Conservation (phyloP, 2,888 invertebrate species). For the Matsumyia berberina region DNA sequence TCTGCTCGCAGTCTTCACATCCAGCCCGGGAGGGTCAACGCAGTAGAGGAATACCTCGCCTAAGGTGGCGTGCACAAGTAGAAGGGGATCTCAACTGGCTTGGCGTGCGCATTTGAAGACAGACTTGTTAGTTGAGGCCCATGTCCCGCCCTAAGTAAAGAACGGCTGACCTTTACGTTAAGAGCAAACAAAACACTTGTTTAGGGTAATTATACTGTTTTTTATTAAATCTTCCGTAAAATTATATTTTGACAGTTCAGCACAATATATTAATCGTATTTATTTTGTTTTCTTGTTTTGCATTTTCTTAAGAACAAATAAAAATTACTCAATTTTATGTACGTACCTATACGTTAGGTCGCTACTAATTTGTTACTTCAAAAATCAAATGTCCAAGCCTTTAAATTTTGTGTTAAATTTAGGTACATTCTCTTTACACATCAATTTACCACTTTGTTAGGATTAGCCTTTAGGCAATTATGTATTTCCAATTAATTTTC, state of each 20-base stretch:
- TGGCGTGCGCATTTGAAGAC: too few relatives aligned
- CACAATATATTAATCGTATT: conserved; percentile 9
- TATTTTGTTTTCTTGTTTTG: neutral
- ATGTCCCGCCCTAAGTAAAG: too few relatives aligned
- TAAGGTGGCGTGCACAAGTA: too few relatives aligned
- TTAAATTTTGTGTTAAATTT: conserved; percentile 14
- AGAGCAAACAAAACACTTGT: conserved; percentile 29
- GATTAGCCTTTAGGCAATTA: conserved; percentile 7
- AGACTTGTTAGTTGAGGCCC: too few relatives aligned
- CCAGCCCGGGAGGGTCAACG: too few relatives aligned
- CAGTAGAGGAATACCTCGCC: too few relatives aligned
- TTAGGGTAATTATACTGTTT: conserved; percentile 7
- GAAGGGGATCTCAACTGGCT: too few relatives aligned
- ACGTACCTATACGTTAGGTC: conserved; percentile 37
- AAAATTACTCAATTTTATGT: conserved; percentile 23
- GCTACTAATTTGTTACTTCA: conserved; percentile 28
- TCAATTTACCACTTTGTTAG: conserved; percentile 17
- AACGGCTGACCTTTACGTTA: too few relatives aligned
- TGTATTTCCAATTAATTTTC: neutral
- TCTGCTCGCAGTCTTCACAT: too few relatives aligned
- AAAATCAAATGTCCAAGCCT: conserved; percentile 39
- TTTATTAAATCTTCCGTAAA: conserved; percentile 49
- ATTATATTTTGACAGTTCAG: conserved; percentile 33
- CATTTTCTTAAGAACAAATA: conserved; percentile 19
- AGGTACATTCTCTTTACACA: conserved; percentile 10